phyloP scores from a whole-genome alignment of 2,797 vertebrate species.

The Microctenopoma stevenorrisi region DNA sequence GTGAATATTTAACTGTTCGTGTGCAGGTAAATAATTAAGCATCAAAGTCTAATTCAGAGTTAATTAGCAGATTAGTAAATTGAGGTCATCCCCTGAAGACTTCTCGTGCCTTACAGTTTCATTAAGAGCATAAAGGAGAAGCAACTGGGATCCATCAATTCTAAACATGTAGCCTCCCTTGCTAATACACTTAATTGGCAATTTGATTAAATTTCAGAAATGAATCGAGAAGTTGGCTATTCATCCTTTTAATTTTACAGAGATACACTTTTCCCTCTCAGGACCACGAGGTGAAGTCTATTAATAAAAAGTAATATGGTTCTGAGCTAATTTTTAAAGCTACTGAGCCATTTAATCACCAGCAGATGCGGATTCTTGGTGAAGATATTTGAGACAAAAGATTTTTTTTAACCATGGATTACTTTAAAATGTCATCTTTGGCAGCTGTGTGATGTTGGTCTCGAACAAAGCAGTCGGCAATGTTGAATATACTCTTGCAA shows the following conservation, averaged over 20 bases:
- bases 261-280: conserved; percentile 58
- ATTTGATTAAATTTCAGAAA: conserved; percentile 78
- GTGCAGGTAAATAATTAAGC: conserved; percentile 73
- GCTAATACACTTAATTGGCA: conserved; percentile 81
- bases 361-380: conserved; percentile 63
- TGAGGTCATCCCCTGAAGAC: conserved; percentile 68
- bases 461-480: conserved; percentile 5
- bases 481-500: conserved; percentile 5
- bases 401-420: conserved; percentile 23
- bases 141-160: conserved; percentile 75
- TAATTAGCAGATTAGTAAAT: conserved; percentile 77
- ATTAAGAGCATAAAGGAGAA: conserved; percentile 57
- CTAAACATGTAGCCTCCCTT: conserved; percentile 71
- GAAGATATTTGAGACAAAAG: conserved; percentile 51
- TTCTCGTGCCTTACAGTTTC: conserved; percentile 53
- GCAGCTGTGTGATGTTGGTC: not conserved
- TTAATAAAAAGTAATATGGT: conserved; percentile 75
- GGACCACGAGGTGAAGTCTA: conserved; percentile 59
- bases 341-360: conserved; percentile 69
- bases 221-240: conserved; percentile 72
- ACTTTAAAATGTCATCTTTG: conserved; percentile 35
- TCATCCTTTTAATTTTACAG: conserved; percentile 72
- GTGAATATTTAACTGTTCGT: conserved; percentile 36
- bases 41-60: conserved; percentile 68
- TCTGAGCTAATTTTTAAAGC: conserved; percentile 69